Percentiles rank a stretch among this genome's conserved stretches.
These are phyloP conservation scores for Sitobion miscanthi DNA, from an alignment of 1,140 invertebrate species.

Conservation along the genomic window DNA sequence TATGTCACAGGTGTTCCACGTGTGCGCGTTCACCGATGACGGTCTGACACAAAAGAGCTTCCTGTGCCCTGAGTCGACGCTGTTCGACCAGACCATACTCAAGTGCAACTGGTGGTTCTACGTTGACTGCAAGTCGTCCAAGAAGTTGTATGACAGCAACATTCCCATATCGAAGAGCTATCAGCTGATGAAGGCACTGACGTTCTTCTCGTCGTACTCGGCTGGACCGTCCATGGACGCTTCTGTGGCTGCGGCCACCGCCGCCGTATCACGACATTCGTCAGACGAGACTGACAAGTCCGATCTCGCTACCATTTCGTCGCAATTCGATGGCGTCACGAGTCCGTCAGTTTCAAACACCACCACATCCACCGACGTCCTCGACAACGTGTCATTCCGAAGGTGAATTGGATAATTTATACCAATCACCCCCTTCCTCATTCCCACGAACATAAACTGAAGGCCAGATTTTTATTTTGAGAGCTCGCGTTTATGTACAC, in stretches of 20 bases:
- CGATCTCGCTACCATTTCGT: neutral
- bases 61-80: slow-evolving; percentile 84
- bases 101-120: slow-evolving; percentile 94
- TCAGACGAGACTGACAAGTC: neutral
- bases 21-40: slow-evolving; percentile 86
- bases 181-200: slow-evolving; percentile 86
- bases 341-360: neutral
- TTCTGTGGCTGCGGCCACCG: neutral
- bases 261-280: neutral
- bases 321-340: neutral
- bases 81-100: slow-evolving; percentile 86
- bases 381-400: neutral
- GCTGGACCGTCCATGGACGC: slow-evolving; percentile 60
- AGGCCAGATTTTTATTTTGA: neutral
- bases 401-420: neutral
- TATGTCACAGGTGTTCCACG: slow-evolving; percentile 79
- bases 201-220: slow-evolving; percentile 83
- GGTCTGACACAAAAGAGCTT: slow-evolving; percentile 88
- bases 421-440: neutral
- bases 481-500: neutral
- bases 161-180: slow-evolving; percentile 90
- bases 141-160: slow-evolving; percentile 82
- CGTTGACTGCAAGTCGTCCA: slow-evolving; percentile 83
- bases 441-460: neutral
- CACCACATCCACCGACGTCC: neutral